Base-by-base conservation (phyloP, 2,797 vertebrate genomes). In the Nasua narica region DNA sequence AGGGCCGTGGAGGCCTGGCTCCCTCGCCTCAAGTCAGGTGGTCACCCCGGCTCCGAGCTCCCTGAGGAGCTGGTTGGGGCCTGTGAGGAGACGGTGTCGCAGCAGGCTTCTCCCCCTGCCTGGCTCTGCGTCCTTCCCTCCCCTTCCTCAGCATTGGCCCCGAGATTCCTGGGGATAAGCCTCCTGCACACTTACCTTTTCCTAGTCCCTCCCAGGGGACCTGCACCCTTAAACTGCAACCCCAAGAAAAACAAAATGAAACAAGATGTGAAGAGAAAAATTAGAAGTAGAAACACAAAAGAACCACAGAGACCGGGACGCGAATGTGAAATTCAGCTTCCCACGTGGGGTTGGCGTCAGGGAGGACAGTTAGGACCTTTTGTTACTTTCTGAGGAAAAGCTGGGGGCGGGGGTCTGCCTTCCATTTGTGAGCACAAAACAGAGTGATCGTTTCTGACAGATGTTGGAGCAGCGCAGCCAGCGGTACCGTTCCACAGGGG, bases 261-360 rank as follows among this genome's bases (percentile, higher is more conserved):
- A 46, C 72, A 56, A 54, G 72, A 86, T 7, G 3, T 37, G 56
- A 16, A 9, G 60, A 69, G 72, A 46, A 62, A 58, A 77, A 54
- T 67, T 67, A 21, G 37, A 54, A 27, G 35, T 65, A 0, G 19
- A 85, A 67, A 21, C 37, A 46, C 70, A 35, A 37, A 54, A 62
- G 81, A 84, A 32, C 67, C n/a, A 29, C n/a, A 56, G 48, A 35
- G 58, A n/a, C 29, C 27, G 3, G 46, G 81, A n/a, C n/a, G 21
- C 12, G n/a, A n/a, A 25, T 43, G 13, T 14, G 10, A 40, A 43
- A 27, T 54, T 54, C 56, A 77, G 21, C 56, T 76, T 76, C 50
- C 37, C 3, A 0, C 1, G n/a, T 11, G 27, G n/a, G 18, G 32
- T 0, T 11, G 9, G 27, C 14, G 3, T 52, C 6, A 14, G 65